These are phyloP conservation scores for Lophotriccus pileatus DNA, from an alignment of 2,797 vertebrate genomes.

Conservation along the genomic window DNA sequence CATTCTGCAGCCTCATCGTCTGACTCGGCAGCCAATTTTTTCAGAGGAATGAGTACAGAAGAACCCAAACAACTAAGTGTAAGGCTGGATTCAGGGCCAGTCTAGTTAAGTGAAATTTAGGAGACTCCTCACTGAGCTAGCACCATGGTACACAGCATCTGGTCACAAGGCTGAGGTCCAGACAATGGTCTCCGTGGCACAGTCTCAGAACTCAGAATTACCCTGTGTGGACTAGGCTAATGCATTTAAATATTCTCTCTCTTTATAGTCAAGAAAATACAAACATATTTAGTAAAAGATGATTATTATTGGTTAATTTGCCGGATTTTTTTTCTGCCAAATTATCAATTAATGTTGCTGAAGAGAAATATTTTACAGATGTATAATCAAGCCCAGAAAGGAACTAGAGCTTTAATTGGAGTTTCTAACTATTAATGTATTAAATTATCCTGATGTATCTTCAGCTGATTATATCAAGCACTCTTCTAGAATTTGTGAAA, in stretches of 20 bases:
- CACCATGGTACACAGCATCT: background rate
- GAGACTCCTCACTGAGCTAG: background rate
- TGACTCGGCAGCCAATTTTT: background rate
- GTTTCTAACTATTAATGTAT: constrained; percentile 27
- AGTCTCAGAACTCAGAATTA: background rate
- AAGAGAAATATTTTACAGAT: constrained; percentile 59
- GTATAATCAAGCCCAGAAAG: constrained; percentile 46
- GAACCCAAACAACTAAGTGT: background rate
- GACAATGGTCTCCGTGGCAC: background rate
- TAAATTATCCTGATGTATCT: constrained; percentile 46
- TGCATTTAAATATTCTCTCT: background rate
- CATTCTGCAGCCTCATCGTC: background rate
- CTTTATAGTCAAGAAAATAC: background rate
- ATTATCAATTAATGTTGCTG: constrained; percentile 52
- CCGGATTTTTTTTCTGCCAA: constrained; percentile 30
- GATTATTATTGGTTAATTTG: constrained; percentile 50
- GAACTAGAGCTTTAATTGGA: background rate
- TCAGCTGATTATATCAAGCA: constrained; percentile 54
- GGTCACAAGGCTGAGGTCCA: background rate
- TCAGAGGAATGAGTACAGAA: background rate
- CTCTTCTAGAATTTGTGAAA: constrained; percentile 35
- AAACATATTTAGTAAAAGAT: constrained; percentile 9
- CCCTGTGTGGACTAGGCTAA: background rate
- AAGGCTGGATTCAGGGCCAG: background rate
- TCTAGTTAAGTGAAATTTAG: background rate